A percentile compares a stretch with the other conserved stretches of the same genome.
phyloP scores from a whole-genome alignment of 2,888 invertebrate species.

The Melieria crassipennis region DNA sequence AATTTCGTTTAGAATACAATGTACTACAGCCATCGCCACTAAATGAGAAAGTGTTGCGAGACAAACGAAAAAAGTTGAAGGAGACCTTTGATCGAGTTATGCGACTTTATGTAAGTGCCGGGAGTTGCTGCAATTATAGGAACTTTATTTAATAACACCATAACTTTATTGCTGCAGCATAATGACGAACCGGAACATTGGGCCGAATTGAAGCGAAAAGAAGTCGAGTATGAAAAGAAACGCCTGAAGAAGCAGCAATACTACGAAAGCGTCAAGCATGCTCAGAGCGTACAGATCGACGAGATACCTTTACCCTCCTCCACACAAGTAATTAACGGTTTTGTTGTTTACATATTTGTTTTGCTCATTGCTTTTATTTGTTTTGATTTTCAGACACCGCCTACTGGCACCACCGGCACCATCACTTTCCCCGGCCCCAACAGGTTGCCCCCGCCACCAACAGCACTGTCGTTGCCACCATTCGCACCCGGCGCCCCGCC shows the following conservation, averaged over 20 bases:
- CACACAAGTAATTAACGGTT: constrained; percentile 24
- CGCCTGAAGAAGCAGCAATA: constrained; percentile 88
- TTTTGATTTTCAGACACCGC: constrained; percentile 25
- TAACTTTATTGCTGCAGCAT: constrained; percentile 70
- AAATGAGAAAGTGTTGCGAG: constrained; percentile 96
- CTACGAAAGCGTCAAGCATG: constrained; percentile 94
- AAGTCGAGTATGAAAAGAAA: constrained; percentile 92
- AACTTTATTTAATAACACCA: background rate
- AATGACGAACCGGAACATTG: constrained; percentile 96
- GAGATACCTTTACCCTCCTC: constrained; percentile 87
- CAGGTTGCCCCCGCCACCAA: constrained; percentile 61
- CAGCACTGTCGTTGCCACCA: constrained; percentile 60
- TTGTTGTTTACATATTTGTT: background rate
- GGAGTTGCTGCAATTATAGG: background rate
- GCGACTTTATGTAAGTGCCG: constrained; percentile 90
- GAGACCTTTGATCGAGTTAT: constrained; percentile 95
- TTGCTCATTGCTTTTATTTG: background rate
- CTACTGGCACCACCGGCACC: constrained; percentile 17
- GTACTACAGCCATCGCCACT: constrained; percentile 93
- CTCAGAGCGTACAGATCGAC: constrained; percentile 93
- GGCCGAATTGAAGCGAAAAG: constrained; percentile 88
- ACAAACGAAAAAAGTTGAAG: constrained; percentile 93
- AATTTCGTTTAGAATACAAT: constrained; percentile 79
- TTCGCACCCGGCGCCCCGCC: constrained; percentile 72
- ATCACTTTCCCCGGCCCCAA: constrained; percentile 52